Evolutionary conservation across 2,113 vertebrate genomes (phyloP), one percentile per base, ranked within the genome.

Genomic region (Scomber scombrus): DNA sequence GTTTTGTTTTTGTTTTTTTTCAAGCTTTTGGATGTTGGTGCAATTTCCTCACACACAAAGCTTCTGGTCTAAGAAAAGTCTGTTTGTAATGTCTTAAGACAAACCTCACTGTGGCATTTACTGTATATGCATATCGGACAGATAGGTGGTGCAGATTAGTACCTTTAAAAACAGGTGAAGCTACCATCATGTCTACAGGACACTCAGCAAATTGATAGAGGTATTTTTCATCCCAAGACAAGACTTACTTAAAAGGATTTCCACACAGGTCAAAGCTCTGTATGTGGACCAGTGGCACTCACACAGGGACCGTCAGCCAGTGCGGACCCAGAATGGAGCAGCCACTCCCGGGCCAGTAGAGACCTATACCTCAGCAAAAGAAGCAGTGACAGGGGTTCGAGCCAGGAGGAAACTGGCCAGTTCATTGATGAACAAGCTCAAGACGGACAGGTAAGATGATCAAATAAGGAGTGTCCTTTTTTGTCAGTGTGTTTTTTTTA

Each of bases 241-340:
- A 54, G 43, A 29, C 2, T 67, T 4, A 60, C 23, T 13, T 34
- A 0, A 82, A 16, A n/a, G n/a, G n/a, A 3, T 55, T 54, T 77
- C 19, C 75, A 18, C 64, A 56, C 78, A 91, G 92, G 85, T 87
- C 16, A 66, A 2, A 55, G 56, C 9, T 60, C 34, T 66, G 26
- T 89, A 74, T 49, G 1, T 26, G 68, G 90, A 95, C 63, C 94
- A 94, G 66, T 94, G 93, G 94, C 55, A 64, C 8, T 69, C 51
- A 52, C 45, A 46, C 45, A 66, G n/a, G 12, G 5, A 6, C 6
- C 50, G 7, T 4, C 18, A n/a, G 5, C 47, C 18, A 8, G 26
- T 51, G 21, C n/a, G 43, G 0, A 18, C 26, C 8, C 57, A 40
- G 49, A 66, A 29, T 7, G 63, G 26, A 5, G 18, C 0, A 0